phyloP scores from a whole-genome alignment of 2,888 invertebrate species.

The Morpho deidamia region DNA sequence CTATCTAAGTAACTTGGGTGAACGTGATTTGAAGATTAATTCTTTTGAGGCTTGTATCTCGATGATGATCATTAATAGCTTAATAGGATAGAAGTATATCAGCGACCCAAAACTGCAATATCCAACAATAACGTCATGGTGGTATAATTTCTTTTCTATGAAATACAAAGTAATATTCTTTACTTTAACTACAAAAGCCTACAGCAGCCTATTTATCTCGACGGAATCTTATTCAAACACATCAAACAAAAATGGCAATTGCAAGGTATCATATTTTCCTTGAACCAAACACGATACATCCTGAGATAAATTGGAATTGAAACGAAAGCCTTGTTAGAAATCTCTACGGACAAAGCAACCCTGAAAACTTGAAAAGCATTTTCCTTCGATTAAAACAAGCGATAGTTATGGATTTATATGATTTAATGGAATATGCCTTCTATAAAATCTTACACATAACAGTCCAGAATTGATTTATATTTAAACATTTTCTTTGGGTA shows the following conservation, averaged over 20 bases:
- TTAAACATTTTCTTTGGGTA: too few relatives aligned
- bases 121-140: too few relatives aligned
- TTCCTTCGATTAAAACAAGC: constrained; percentile 21
- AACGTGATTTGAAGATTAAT: too few relatives aligned
- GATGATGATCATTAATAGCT: too few relatives aligned
- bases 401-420: constrained; percentile 19
- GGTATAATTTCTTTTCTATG: too few relatives aligned
- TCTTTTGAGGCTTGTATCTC: too few relatives aligned
- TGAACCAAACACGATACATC: constrained; percentile 25
- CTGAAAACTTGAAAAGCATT: constrained; percentile 20
- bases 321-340: constrained; percentile 27
- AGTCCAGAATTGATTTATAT: too few relatives aligned
- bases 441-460: background rate
- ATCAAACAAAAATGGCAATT: constrained; percentile 20
- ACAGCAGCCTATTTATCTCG: background rate
- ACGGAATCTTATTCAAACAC: constrained; percentile 17
- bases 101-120: too few relatives aligned
- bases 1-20: too few relatives aligned
- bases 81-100: too few relatives aligned
- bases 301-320: constrained; percentile 26
- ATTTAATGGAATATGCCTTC: constrained; percentile 12
- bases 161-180: too few relatives aligned
- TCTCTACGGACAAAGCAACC: constrained; percentile 22
- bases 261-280: constrained; percentile 25
- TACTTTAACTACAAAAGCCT: too few relatives aligned